Base-by-base conservation (phyloP, 2,113 vertebrate genomes). In the Pseudorhombus dupliciocellatus region DNA sequence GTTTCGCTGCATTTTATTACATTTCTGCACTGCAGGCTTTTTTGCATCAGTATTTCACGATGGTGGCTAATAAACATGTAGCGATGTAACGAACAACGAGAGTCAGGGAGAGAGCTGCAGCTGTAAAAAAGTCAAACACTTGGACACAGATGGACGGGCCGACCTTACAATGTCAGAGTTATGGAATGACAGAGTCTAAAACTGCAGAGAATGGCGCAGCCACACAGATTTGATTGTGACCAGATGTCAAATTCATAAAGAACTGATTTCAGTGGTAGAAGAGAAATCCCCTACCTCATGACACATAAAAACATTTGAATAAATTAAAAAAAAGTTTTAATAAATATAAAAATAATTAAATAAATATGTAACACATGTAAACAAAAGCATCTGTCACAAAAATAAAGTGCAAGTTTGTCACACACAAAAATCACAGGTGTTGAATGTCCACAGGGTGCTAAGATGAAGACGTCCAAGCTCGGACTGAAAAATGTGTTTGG, bases 371-470 rank as follows among this genome's bases (percentile, higher is more conserved):
- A 31, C 14, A 72, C 5, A 52, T 79, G 44, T 58, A 66, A 84
- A 85, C 73, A 61, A 73, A 81, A 56, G 76, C 62, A 75, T 66
- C 62, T 52, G 59, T 84, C 62, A 77, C 56, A 86, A 90, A 90
- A 91, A 89, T 91, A 92, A 92, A 92, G 92, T 93, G 90, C 92
- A 91, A 78, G 80, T 80, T 68, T 64, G 50, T 79, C 66, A 75
- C 69, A 83, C 64, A 78, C 34, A 69, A 70, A 73, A 15, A 54
- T 26, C 70, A 84, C 69, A 74, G 18, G 11, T 58, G 55, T 79
- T 83, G 63, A 63, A 75, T 63, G 66, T 72, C 31, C 42, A 55
- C 51, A 16, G 15, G 60, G 34, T 21, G 54, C 42, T 74, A 24
- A 61, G 70, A 56, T 22, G 52, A 82, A 57, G 21, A n/a, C 21